Evolutionary conservation across 2,797 vertebrate species (phyloP).

Genomic region (Tangara arthus): DNA sequence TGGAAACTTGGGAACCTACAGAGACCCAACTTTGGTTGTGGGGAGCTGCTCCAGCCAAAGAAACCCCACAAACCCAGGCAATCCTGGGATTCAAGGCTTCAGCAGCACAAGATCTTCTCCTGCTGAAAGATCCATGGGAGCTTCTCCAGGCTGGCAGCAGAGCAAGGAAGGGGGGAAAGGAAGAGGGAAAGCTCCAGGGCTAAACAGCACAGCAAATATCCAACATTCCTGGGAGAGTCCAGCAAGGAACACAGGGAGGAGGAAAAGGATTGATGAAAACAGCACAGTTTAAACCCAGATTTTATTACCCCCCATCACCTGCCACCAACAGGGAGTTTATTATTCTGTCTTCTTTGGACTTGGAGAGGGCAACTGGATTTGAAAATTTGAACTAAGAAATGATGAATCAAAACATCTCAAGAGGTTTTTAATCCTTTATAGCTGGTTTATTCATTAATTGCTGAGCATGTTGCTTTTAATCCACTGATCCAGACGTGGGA

Average conservation of each 20-base stretch:
- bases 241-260: not conserved
- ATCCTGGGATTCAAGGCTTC: not conserved
- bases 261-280: not conserved
- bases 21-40: not conserved
- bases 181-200: not conserved
- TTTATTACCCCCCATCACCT: not conserved
- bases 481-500: not conserved
- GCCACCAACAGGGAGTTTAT: not conserved
- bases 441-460: not conserved
- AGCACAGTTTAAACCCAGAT: not conserved
- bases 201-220: not conserved
- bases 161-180: accelerated
- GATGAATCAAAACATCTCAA: not conserved
- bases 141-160: not conserved
- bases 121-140: not conserved
- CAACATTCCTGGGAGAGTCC: not conserved
- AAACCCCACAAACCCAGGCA: not conserved
- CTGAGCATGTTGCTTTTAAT: not conserved
- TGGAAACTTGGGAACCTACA: not conserved
- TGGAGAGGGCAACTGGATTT: not conserved
- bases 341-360: not conserved
- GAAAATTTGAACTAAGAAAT: not conserved
- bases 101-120: not conserved
- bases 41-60: not conserved
- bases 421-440: not conserved